Percentiles rank a stretch among this genome's conserved stretches.
Conservation (phyloP, 2,797 vertebrate species). For the Cygnus olor region DNA sequence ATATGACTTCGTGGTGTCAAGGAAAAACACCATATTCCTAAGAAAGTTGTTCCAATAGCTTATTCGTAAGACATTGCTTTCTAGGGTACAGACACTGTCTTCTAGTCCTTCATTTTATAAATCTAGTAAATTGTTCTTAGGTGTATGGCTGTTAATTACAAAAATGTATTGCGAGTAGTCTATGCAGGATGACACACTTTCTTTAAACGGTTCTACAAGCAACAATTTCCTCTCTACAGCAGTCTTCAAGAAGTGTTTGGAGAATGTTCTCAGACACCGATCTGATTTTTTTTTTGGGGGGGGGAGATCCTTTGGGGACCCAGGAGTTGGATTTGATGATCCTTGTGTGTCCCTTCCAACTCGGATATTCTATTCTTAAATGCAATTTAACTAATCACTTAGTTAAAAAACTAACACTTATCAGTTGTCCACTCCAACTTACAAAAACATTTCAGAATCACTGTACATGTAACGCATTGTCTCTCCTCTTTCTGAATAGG, state of each 20-base stretch:
- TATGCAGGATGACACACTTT: not conserved
- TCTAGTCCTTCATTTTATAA: not conserved
- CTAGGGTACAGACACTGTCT: not conserved
- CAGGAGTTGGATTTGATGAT: too few relatives aligned
- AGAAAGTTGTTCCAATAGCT: not conserved
- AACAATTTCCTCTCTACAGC: not conserved
- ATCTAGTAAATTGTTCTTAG: not conserved
- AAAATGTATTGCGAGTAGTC: not conserved
- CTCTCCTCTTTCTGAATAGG: not conserved
- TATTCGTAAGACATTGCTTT: not conserved
- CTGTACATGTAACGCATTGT: not conserved
- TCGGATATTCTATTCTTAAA: not conserved
- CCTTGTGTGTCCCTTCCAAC: too few relatives aligned
- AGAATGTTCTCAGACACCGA: too few relatives aligned
- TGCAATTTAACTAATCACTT: not conserved
- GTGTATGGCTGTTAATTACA: not conserved
- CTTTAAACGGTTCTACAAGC: not conserved
- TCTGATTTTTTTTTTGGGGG: too few relatives aligned
- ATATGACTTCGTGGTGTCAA: too few relatives aligned
- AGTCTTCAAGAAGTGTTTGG: too few relatives aligned
- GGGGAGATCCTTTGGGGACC: too few relatives aligned
- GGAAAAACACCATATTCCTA: too few relatives aligned
- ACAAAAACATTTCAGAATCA: not conserved
- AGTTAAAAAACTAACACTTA: not conserved
- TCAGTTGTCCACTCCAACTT: not conserved